Conservation (phyloP, 2,113 vertebrate genomes). For the Halichoeres trimaculatus region DNA sequence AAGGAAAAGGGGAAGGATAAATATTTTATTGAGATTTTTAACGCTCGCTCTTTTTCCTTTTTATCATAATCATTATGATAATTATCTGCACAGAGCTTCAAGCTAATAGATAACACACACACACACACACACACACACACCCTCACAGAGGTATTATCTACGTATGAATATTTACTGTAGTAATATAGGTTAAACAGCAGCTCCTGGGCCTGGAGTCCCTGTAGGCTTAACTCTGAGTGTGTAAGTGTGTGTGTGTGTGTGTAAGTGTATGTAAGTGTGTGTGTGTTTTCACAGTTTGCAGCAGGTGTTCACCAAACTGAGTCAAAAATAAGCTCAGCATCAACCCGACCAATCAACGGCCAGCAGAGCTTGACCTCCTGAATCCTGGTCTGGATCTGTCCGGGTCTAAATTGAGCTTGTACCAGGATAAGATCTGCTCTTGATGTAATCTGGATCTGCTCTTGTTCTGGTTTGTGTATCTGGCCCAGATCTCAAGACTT, state of each 20-base stretch:
- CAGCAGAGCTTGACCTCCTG: too few species aligned
- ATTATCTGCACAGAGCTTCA: constrained; percentile 63
- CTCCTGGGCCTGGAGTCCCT: too few species aligned
- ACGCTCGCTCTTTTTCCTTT: constrained; percentile 44
- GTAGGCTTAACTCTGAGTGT: constrained; percentile 12
- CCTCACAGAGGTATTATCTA: neutral
- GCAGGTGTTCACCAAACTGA: neutral
- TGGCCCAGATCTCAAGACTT: too few species aligned
- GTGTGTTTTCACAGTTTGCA: neutral
- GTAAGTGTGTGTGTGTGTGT: constrained; percentile 8
- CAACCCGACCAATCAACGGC: neutral
- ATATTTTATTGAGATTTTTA: constrained; percentile 56
- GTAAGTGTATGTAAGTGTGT: constrained; percentile 13
- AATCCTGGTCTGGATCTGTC: too few species aligned
- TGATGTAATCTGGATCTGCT: too few species aligned
- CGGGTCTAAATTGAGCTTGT: too few species aligned
- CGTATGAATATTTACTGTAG: too few species aligned
- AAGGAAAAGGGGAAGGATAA: constrained; percentile 31
- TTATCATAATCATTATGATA: constrained; percentile 73
- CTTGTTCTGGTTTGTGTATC: too few species aligned
- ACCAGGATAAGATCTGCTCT: too few species aligned
- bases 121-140: constrained; percentile 15
- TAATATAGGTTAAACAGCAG: too few species aligned
- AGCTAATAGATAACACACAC: constrained; percentile 25
- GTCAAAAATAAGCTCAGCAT: neutral